Evolutionary conservation across 2,113 vertebrate genomes (phyloP), one percentile per base, ranked within the genome.

Genomic region (Callithrix jacchus): DNA sequence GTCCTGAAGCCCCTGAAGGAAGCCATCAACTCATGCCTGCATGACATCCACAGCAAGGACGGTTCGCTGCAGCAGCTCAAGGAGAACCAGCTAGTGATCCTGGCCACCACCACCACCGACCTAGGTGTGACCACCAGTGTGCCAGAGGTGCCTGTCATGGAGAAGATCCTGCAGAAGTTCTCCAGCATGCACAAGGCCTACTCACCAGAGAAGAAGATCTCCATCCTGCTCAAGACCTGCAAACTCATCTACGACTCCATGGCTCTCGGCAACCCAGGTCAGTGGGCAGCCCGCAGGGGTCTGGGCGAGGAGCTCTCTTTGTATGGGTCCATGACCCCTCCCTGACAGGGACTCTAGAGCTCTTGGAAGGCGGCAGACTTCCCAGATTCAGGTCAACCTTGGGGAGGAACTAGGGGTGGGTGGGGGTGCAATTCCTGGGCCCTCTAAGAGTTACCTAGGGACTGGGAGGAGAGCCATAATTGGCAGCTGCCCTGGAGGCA

Each of bases 221-320:
- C 99, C 91, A 98, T 99, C 97, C 98, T 99, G 95, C 99, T 99
- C 30, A 99, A 99, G 98, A 98, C 99, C 89, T 99, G 99, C 98
- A 99, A 99, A 97, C 99, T 99, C 97, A 99, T 99, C 98, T 99
- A 99, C 5, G 99, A 99, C 91, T 99, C 99, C 92, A 99, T 99
- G 99, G 98, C 99, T 18, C 98, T 99, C 17, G 99, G 99, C 98
- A 98, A 97, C 74, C 99, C 99, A 99, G 99, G 99, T 99, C 98
- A 73, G 94, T 2, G 6, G 47, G 71, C 54, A 12, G 11, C 84
- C 5, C 0, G 52, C 61, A 42, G 14, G 58, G 88, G 21, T 0
- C 70, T 0, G n/a, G 61, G 14, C 77, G 5, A 21, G 35, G 23
- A 35, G 64, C 42, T 25, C 40, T 83, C 40, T 23, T 35, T 20